Base-by-base conservation (phyloP, 2,113 vertebrate genomes). In the Oreocharis arfaki region DNA sequence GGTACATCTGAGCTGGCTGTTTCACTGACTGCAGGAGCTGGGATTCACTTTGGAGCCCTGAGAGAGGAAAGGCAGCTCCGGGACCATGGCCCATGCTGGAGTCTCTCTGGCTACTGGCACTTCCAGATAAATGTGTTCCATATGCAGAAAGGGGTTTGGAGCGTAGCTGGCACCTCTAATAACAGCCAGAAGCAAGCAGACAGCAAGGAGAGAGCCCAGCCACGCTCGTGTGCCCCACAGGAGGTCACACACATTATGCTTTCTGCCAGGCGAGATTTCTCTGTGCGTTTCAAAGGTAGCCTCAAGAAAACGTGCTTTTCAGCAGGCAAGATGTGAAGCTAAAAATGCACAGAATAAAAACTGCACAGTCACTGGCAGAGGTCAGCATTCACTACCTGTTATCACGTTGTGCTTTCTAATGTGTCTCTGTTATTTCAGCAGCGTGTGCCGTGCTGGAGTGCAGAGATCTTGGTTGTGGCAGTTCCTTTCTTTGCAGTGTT, bases 71-170 rank as follows among this genome's bases (percentile, higher is more conserved):
- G 9, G 53, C 85, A 84, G 55, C 55, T 61, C 27, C 2, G 4
- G 30, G 42, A 32, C 6, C 0, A 0, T 6, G 56, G 44, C 26
- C 24, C 18, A 2, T 8, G 24, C 7, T 4, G 16, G 44, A 60
- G 11, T 19, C 4, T 46, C 23, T 22, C 33, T 55, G 50, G 49
- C 46, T 57, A 8, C 47, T 32, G 61, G 24, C 21, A 28, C 44
- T 30, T 80, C 37, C 78, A 67, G 39, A 47, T 35, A 56, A 83
- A 92, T 20, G 26, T 61, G 14, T 77, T 80, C 70, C 67, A 77
- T 49, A 53, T 56, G 46, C 75, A 65, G 67, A 9, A 56, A 1
- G 7, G 55, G 56, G 28, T 84, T 84, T 84, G 61, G 61, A 79
- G 49, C 37, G 70, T 42, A 37, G 20, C 59, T 32, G 50, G 85